These are phyloP conservation scores for Meiosimyza platycephala DNA, from an alignment of 2,888 invertebrate genomes.

Conservation along the genomic window DNA sequence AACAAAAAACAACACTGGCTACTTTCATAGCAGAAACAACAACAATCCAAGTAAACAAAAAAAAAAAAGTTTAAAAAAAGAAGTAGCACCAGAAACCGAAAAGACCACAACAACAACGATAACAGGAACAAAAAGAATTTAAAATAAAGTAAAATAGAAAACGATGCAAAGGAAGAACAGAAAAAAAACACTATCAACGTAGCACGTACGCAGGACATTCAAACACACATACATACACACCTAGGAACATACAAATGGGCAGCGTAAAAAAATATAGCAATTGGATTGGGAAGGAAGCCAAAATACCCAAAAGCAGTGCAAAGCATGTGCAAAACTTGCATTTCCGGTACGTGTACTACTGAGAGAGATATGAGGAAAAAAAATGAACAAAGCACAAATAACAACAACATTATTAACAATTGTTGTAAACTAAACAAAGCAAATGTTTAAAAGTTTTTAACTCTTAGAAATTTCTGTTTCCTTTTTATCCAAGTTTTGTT, in stretches of 20 bases:
- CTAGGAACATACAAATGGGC: constrained; percentile 18
- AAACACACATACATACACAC: not conserved
- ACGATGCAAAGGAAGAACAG: not conserved
- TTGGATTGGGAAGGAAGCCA: not conserved
- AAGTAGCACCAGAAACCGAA: constrained; percentile 1
- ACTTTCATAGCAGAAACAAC: not conserved
- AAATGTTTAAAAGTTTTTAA: constrained; percentile 26
- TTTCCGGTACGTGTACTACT: constrained; percentile 59
- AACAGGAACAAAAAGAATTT: not conserved
- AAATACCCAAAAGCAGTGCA: constrained; percentile 49
- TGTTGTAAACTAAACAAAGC: constrained; percentile 20
- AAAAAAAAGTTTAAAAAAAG: not conserved
- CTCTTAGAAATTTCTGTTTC: constrained; percentile 5
- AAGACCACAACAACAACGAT: constrained; percentile 1
- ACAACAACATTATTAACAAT: constrained; percentile 2
- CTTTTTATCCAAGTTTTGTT: not conserved
- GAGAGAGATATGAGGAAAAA: constrained; percentile 8
- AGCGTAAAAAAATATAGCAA: constrained; percentile 17
- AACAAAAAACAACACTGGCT: constrained; percentile 24
- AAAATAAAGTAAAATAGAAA: not conserved
- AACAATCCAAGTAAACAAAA: not conserved
- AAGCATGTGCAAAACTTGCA: constrained; percentile 65
- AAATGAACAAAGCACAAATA: not conserved
- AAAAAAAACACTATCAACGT: not conserved
- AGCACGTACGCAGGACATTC: not conserved